Percentiles rank a stretch among this genome's conserved stretches.
Evolutionary conservation across 2,888 invertebrate genomes (phyloP).

Genomic region (Linyphia triangularis): DNA sequence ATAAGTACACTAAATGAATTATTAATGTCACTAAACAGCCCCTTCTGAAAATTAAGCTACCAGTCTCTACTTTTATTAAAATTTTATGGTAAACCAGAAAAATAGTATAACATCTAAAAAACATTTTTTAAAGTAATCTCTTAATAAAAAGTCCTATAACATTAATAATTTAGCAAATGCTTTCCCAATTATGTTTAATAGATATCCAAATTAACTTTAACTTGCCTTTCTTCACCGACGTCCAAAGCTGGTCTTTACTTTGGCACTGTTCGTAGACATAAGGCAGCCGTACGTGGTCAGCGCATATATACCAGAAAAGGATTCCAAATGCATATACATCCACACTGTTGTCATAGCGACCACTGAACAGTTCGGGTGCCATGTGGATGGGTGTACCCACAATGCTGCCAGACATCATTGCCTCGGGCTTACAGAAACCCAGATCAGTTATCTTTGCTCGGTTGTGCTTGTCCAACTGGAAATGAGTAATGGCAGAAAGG

Average conservation of each 20-base stretch:
- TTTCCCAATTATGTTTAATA: too few relatives aligned
- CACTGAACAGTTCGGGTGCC: slow-evolving; percentile 92
- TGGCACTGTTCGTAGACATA: slow-evolving; percentile 89
- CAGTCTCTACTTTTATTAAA: too few relatives aligned
- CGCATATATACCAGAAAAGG: slow-evolving; percentile 93
- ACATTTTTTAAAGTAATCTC: too few relatives aligned
- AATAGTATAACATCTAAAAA: too few relatives aligned
- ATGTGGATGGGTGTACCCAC: slow-evolving; percentile 94
- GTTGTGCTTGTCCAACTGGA: slow-evolving; percentile 85
- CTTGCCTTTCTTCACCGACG: slow-evolving; percentile 88
- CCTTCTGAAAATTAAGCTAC: too few relatives aligned
- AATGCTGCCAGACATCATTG: slow-evolving; percentile 93
- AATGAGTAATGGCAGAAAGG: slow-evolving; percentile 62
- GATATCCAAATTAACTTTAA: too few relatives aligned
- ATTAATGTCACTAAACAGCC: too few relatives aligned
- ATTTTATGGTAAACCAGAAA: too few relatives aligned
- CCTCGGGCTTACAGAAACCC: slow-evolving; percentile 93
- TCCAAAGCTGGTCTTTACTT: slow-evolving; percentile 93
- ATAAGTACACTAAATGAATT: too few relatives aligned
- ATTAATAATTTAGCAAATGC: too few relatives aligned
- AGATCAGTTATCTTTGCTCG: slow-evolving; percentile 91
- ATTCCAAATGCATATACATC: slow-evolving; percentile 95
- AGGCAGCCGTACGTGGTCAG: slow-evolving; percentile 89
- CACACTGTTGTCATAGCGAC: slow-evolving; percentile 89
- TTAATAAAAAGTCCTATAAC: too few relatives aligned